phyloP scores from a whole-genome alignment of 2,797 vertebrate species.

The Diglossa cyanea region DNA sequence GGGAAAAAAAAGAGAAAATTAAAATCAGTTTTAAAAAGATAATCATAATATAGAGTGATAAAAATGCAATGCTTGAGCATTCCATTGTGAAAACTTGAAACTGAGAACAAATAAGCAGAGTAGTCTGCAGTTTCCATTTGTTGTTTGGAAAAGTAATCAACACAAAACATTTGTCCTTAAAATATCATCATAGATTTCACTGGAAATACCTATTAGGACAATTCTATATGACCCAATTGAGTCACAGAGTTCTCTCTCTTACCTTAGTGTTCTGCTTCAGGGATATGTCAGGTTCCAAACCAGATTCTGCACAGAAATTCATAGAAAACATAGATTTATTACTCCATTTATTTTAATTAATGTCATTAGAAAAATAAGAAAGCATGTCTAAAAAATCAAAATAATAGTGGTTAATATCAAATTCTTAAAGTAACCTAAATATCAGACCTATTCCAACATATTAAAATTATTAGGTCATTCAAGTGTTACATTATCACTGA shows the following conservation, averaged over 20 bases:
- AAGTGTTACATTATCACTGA: neutral
- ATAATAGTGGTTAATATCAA: neutral
- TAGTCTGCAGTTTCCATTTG: neutral
- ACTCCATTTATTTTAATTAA: neutral
- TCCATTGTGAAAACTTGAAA: neutral
- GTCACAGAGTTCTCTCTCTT: neutral
- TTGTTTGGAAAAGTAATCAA: neutral
- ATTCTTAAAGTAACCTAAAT: neutral
- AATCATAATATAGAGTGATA: neutral
- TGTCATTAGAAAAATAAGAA: neutral
- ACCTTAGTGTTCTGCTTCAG: neutral
- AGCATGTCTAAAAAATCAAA: neutral
- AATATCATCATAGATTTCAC: neutral
- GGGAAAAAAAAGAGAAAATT: neutral
- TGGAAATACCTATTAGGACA: neutral
- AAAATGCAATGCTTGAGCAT: neutral
- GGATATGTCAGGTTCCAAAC: neutral
- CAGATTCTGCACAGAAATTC: neutral
- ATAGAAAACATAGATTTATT: neutral
- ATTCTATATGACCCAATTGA: neutral
- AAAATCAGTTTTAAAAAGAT: neutral
- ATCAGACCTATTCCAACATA: neutral
- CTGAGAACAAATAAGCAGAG: neutral
- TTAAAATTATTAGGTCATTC: conserved; percentile 7
- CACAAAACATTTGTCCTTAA: neutral